Evolutionary conservation across 1,140 invertebrate species (phyloP).

Genomic region (Eriocheir sinensis): DNA sequence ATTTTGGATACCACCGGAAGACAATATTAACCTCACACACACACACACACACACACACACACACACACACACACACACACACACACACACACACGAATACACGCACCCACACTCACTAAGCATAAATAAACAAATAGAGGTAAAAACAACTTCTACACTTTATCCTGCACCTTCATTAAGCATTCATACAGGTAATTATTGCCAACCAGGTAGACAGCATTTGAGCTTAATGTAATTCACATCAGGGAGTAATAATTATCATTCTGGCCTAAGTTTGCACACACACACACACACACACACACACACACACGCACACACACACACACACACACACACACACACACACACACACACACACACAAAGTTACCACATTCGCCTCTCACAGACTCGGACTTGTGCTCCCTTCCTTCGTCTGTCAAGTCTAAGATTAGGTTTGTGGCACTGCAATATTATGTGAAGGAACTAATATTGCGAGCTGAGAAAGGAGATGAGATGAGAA

Average conservation of each 20-base stretch:
- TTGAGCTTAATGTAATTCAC: background rate
- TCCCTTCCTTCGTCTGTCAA: background rate
- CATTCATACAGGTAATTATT: background rate
- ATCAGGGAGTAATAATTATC: background rate
- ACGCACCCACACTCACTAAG: background rate
- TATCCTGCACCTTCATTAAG: background rate
- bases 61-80: no score
- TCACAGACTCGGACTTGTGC: background rate
- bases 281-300: slow-evolving; percentile 4
- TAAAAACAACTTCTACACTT: background rate
- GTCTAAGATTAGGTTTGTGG: background rate
- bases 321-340: slow-evolving; percentile 14
- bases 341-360: no score
- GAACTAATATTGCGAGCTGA: background rate
- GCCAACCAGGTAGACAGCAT: background rate
- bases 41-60: no score
- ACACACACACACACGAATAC: no score
- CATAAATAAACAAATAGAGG: background rate
- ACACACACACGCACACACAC: slow-evolving; percentile 4
- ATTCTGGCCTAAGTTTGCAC: background rate
- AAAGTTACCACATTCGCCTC: background rate
- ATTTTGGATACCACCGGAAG: no score
- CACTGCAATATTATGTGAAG: background rate
- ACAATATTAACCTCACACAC: no score
- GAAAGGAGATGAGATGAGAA: background rate